Evolutionary conservation across 2,113 vertebrate species (phyloP).

Genomic region (Oncorhynchus keta): DNA sequence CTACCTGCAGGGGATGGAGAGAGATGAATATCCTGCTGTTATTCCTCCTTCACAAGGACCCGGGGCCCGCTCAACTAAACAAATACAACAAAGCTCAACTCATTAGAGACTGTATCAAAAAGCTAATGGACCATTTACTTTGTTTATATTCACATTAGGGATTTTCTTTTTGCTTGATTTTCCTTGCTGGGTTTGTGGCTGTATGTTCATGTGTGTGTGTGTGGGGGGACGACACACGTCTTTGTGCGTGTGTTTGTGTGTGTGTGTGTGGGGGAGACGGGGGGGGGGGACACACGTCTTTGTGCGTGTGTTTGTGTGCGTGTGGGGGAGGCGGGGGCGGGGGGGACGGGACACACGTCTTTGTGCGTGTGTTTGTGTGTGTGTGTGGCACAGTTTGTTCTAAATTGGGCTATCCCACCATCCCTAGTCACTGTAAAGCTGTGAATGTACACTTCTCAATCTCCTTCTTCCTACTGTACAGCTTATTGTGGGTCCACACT

Average conservation of each 20-base stretch:
- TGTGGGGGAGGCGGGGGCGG: too few species aligned
- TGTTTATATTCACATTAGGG: neutral
- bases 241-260: too few species aligned
- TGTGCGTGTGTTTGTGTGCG: neutral
- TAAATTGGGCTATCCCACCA: too few species aligned
- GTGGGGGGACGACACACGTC: neutral
- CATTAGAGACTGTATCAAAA: neutral
- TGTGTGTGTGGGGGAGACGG: neutral
- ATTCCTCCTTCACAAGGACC: too few species aligned
- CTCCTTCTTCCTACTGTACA: neutral
- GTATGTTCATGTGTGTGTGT: neutral
- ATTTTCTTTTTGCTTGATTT: neutral
- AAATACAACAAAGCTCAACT: neutral
- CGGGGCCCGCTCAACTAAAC: neutral
- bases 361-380: neutral
- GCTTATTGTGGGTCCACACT: neutral
- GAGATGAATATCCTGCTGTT: too few species aligned
- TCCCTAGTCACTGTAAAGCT: neutral
- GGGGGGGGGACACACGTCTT: neutral
- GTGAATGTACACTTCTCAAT: neutral
- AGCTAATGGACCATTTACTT: neutral
- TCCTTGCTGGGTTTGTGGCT: neutral
- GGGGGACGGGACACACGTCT: neutral
- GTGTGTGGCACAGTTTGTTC: neutral
- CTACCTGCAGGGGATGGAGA: too few species aligned